These are phyloP conservation scores for Polypterus bichir DNA, from an alignment of 2,113 vertebrate genomes.

Conservation along the genomic window DNA sequence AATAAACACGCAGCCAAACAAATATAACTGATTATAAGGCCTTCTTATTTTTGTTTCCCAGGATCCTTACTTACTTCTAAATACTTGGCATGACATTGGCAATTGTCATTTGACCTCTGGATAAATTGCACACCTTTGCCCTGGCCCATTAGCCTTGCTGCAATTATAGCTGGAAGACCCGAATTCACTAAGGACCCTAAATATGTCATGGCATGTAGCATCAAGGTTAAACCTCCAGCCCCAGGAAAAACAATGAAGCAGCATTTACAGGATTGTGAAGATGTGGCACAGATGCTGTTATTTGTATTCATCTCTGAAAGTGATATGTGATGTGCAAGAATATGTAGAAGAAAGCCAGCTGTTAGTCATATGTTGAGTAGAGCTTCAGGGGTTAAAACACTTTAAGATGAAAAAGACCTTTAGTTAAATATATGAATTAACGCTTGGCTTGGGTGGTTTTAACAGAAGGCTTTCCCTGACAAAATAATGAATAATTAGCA, in stretches of 20 bases:
- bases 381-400: too few species aligned
- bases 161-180: constrained; percentile 35
- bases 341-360: too few species aligned
- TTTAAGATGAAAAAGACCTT: too few species aligned
- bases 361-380: too few species aligned
- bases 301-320: too few species aligned
- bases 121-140: constrained; percentile 29
- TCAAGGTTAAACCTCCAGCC: constrained; percentile 20
- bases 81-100: constrained; percentile 24
- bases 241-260: constrained; percentile 10
- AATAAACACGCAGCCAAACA: constrained; percentile 26
- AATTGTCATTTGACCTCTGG: constrained; percentile 34
- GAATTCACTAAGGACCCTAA: constrained; percentile 22
- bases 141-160: constrained; percentile 25
- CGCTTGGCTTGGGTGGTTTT: too few species aligned
- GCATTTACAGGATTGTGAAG: constrained; percentile 3
- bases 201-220: constrained; percentile 20
- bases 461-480: too few species aligned
- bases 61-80: constrained; percentile 17
- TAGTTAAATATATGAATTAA: too few species aligned
- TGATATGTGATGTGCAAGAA: too few species aligned
- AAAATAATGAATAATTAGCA: too few species aligned
- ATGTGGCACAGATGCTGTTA: too few species aligned
- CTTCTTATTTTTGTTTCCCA: constrained; percentile 17
- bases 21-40: constrained; percentile 13